Base-by-base conservation (phyloP, 2,797 vertebrate species). In the Spinibarbus caldwelli region DNA sequence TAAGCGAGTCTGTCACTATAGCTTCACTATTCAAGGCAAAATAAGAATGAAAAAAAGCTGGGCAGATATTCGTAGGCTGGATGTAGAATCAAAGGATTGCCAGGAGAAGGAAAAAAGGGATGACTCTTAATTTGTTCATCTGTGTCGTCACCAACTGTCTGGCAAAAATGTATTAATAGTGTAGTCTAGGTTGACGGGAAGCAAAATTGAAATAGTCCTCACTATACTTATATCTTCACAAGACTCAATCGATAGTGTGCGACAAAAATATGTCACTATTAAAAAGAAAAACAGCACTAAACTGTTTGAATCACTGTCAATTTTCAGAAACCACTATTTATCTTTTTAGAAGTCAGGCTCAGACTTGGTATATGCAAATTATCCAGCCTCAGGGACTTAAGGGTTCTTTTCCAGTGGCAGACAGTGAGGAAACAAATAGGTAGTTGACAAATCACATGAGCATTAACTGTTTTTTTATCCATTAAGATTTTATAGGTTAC, bases 91-190 rank as follows among this genome's bases (percentile, higher is more conserved):
- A 26, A 84, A 78, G 54, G 26, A 34, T 82, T 88, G 85, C 82
- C 86, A 87, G 49, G 11, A 75, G 71, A 83, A 80, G 78, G 31
- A 81, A 78, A 62, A 86, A 78, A 47, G 47, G 52, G 17, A 70
- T 88, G 87, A 89, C 59, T 83, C 73, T 88, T 81, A 47, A 78
- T 71, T 84, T 66, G 59, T 84, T 88, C 49, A 81, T 85, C 29
- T 64, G 52, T 86, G 79, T 84, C 73, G 31, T 86, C 85, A 66
- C 54, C 67, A 68, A 41, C 77, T 88, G 83, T 84, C 83, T 88
- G 80, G 66, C 43, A 11, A 78, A 57, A 77, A 36, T 45, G 26
- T 88, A 89, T 88, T 87, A 87, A 82, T 88, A 89, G 71, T 81
- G 57, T 76, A 31, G 52, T 78, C 67, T 67, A 59, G 78, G 83